Base-by-base conservation (phyloP, 2,797 vertebrate genomes). In the Coregonus ussuriensis region DNA sequence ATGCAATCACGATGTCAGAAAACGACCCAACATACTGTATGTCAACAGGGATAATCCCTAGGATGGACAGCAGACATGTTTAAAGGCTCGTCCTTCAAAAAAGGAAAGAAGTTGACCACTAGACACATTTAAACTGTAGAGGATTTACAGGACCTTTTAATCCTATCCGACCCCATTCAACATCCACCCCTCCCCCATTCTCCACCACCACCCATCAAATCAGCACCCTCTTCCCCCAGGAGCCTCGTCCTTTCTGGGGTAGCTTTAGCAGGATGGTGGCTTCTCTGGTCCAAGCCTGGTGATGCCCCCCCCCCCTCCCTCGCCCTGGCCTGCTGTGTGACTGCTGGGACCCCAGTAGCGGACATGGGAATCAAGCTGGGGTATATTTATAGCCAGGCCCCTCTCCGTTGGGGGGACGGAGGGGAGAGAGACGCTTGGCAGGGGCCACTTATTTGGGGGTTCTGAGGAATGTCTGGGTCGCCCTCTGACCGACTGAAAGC, bases 291-390 rank as follows among this genome's bases (percentile, higher is more conserved):
- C n/a, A n/a, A 33, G 71, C 35, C 25, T 7, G 74, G 70, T 74
- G 74, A 62, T 77, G 25, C 18, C 9, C 41, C 9, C 7, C 41
- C 2, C 41, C 41, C 41, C 31, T 3, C 31, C 9, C 41, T 13
- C 41, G 66, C 25, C 71, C 62, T 82, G 81, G 74, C 72, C 68
- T 33, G 53, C 47, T 82, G 78, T 54, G 71, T 15, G 77, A 81
- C 68, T 37, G 69, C 81, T 54, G 75, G 85, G 81, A 86, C 82
- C 77, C 82, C 29, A 16, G 84, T 86, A 86, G 86, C 87, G 90
- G 85, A 90, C 93, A 93, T 95, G 94, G 93, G 94, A 95, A 95
- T 89, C 86, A 83, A 82, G 84, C 33, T 85, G 88, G 81, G 21
- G 63, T 78, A 87, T 94, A 94, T 94, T 94, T 93, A 93, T 94